Conservation (phyloP, 2,113 vertebrate species). For the Peromyscus californicus region DNA sequence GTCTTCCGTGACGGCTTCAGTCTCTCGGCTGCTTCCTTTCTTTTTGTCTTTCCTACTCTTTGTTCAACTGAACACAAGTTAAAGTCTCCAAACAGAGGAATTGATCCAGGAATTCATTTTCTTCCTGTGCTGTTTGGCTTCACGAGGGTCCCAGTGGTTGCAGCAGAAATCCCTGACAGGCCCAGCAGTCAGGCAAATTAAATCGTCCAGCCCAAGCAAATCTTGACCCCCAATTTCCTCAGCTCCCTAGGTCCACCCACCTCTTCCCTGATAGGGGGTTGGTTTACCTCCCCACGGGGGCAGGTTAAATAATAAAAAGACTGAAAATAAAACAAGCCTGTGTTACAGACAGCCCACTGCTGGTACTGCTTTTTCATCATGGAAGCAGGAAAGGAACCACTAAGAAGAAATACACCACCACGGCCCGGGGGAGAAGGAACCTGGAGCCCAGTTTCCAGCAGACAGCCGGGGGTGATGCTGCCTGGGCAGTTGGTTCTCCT, state of each 20-base stretch:
- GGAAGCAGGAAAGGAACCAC: neutral
- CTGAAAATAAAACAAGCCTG: conserved; percentile 48
- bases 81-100: conserved; percentile 72
- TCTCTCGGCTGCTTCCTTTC: neutral
- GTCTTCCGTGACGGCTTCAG: neutral
- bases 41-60: neutral
- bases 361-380: neutral
- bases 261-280: neutral
- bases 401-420: neutral
- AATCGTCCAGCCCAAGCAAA: conserved; percentile 58
- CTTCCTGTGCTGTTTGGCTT: conserved; percentile 49
- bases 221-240: conserved; percentile 43
- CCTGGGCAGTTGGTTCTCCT: neutral
- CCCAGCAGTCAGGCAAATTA: conserved; percentile 76
- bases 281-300: neutral
- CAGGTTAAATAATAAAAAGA: conserved; percentile 66
- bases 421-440: neutral
- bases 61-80: neutral
- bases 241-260: neutral
- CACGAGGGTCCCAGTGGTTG: conserved; percentile 56
- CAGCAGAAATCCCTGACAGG: conserved; percentile 51
- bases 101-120: conserved; percentile 76
- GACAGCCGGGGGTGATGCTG: neutral
- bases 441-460: accelerated
- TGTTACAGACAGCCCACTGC: neutral